These are phyloP conservation scores for Aegithalos caudatus DNA, from an alignment of 2,113 vertebrate genomes.

Conservation along the genomic window DNA sequence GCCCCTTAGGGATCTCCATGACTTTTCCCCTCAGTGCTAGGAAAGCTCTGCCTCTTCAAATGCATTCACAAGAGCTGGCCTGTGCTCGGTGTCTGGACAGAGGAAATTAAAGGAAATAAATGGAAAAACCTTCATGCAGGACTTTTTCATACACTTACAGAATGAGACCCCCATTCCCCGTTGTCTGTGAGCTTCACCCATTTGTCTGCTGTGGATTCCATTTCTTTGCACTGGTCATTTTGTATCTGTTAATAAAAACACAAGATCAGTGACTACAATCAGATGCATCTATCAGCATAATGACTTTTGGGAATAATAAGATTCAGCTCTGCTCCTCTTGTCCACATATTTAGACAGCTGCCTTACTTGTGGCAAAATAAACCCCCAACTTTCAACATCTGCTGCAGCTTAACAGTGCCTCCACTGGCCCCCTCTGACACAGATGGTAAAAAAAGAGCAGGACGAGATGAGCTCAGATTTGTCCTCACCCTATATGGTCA, in stretches of 20 bases:
- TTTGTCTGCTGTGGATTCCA: constrained; percentile 85
- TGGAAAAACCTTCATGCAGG: not conserved
- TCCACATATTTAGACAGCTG: not conserved
- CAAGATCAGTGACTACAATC: not conserved
- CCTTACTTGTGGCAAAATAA: not conserved
- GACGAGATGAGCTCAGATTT: not conserved
- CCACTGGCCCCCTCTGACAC: not conserved
- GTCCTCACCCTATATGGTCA: not conserved
- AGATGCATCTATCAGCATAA: not conserved
- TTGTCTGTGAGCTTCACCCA: constrained; percentile 91
- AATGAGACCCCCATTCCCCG: constrained; percentile 89
- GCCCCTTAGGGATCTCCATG: not conserved
- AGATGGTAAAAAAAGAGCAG: not conserved
- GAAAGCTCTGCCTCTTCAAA: not conserved
- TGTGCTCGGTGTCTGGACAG: not conserved
- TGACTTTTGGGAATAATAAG: not conserved
- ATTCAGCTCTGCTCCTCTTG: not conserved
- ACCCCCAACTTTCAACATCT: not conserved
- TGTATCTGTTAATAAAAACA: constrained; percentile 84
- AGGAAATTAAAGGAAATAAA: not conserved
- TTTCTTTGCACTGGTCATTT: constrained; percentile 97
- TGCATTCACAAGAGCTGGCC: not conserved
- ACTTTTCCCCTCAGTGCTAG: not conserved
- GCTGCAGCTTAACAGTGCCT: not conserved
- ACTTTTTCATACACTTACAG: constrained; percentile 70